phyloP scores from a whole-genome alignment of 2,888 invertebrate species.

The Eupeodes latifasciatus region DNA sequence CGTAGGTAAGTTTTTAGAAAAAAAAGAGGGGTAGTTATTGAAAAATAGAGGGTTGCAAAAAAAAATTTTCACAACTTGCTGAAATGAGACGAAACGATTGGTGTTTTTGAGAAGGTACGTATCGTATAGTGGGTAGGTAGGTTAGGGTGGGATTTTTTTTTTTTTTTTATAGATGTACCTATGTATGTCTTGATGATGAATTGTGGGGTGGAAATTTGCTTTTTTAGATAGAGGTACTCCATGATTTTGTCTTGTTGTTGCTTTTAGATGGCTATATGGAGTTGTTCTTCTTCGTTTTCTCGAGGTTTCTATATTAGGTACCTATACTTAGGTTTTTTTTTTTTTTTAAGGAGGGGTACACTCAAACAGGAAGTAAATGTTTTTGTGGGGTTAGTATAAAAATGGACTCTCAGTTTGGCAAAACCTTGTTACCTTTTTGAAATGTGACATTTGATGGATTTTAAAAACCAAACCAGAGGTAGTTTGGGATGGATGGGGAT shows the following conservation, averaged over 20 bases:
- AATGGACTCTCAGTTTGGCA: slow-evolving; percentile 12
- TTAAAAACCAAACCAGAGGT: neutral
- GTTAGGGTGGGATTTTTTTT: slow-evolving; percentile 17
- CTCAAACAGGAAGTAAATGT: slow-evolving; percentile 31
- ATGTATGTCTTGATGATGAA: neutral
- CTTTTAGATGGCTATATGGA: neutral
- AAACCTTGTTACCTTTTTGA: slow-evolving; percentile 54
- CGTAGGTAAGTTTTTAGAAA: slow-evolving; percentile 50
- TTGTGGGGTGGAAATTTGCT: neutral
- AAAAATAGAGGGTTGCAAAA: slow-evolving; percentile 60
- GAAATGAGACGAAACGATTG: slow-evolving; percentile 75
- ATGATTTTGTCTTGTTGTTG: no score
- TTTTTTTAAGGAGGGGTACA: neutral
- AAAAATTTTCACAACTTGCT: slow-evolving; percentile 58
- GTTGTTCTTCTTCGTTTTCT: slow-evolving; percentile 55
- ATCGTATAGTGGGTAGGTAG: slow-evolving; percentile 20
- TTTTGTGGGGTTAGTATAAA: slow-evolving; percentile 40
- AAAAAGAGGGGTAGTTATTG: slow-evolving; percentile 41
- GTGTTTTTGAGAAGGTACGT: slow-evolving; percentile 36
- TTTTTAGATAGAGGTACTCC: neutral
- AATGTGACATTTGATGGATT: slow-evolving; percentile 68
- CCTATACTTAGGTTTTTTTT: slow-evolving; percentile 14
- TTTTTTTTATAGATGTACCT: slow-evolving; percentile 15
- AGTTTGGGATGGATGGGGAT: neutral
- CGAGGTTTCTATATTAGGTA: slow-evolving; percentile 39